Base-by-base conservation (phyloP, 2,113 vertebrate species). In the Pogona vitticeps region DNA sequence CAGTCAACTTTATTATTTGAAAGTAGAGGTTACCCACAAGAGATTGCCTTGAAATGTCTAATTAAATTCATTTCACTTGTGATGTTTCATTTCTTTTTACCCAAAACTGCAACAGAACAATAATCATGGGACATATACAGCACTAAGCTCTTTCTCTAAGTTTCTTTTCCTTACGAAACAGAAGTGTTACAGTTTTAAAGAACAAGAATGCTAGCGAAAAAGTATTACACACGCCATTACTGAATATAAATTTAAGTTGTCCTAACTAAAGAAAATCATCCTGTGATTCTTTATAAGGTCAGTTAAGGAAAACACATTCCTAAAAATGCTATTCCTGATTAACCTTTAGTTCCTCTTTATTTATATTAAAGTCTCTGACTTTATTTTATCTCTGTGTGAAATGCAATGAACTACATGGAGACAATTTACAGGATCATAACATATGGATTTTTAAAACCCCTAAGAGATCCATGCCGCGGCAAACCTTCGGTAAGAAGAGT, bases 1-100 rank as follows among this genome's bases (percentile, higher is more conserved):
- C 92, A 91, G 31, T 86, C 81, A 83, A 6, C 65, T 90, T 90
- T 33, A 78, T 84, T 67, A 88, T 73, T 86, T 86, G 42, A n/a
- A 67, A 91, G 40, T 31, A 61, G 75, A 9, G 40, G 2, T 6
- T 79, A 23, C 82, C 76, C 68, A 0, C 56, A 83, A 63, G 14
- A 28, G 63, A 23, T 31, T 77, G 0, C 4, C 77, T 46, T 85
- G 71, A 90, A 86, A 85, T 76, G 61, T 82, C 61, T 42, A 80
- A 1, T 56, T 42, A 80, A 1, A 8, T 7, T 63, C 58, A 21
- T 38, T 92, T 91, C 3, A 75, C 85, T 89, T 79, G 9, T 83
- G 46, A 36, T 17, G 88, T 83, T 26, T 0, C 33, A 5, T 68
- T n/a, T n/a, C 20, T 68, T 1, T 68, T 68, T 68, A 2, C 31